These are phyloP conservation scores for Cyclura pinguis DNA, from an alignment of 2,797 vertebrate species.

Conservation along the genomic window DNA sequence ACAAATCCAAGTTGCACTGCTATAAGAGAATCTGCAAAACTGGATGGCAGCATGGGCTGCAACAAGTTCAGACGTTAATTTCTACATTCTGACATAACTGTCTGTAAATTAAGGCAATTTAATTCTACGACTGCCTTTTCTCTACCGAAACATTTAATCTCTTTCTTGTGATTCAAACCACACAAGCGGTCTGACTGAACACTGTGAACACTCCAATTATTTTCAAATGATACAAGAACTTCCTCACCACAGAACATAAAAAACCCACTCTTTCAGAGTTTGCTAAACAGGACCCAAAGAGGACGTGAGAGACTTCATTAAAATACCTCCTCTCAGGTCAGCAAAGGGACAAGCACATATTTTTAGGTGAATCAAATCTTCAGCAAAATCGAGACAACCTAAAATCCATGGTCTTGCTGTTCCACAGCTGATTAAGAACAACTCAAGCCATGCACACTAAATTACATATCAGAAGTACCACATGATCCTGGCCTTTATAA, in stretches of 20 bases:
- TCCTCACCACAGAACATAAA: neutral
- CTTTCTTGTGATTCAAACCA: neutral
- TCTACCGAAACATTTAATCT: neutral
- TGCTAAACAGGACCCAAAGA: neutral
- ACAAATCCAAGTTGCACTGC: neutral
- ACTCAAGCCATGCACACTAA: neutral
- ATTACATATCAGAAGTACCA: neutral
- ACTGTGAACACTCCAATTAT: neutral
- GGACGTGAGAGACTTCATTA: neutral
- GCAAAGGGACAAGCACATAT: too few relatives aligned
- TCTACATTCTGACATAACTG: neutral
- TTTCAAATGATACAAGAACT: neutral
- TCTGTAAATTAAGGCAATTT: neutral
- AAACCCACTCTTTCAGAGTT: neutral
- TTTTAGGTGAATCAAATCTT: too few relatives aligned
- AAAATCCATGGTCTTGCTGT: neutral
- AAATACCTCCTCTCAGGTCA: neutral
- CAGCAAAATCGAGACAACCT: neutral
- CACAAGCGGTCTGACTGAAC: neutral
- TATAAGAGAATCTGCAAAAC: neutral
- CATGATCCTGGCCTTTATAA: neutral
- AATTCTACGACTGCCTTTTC: neutral
- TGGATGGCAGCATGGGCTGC: neutral
- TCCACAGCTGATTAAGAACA: neutral
- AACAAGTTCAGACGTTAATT: neutral